Percentiles rank a stretch among this genome's conserved stretches.
Evolutionary conservation across 2,888 invertebrate species (phyloP).

Genomic region (Tenthredo livida): DNA sequence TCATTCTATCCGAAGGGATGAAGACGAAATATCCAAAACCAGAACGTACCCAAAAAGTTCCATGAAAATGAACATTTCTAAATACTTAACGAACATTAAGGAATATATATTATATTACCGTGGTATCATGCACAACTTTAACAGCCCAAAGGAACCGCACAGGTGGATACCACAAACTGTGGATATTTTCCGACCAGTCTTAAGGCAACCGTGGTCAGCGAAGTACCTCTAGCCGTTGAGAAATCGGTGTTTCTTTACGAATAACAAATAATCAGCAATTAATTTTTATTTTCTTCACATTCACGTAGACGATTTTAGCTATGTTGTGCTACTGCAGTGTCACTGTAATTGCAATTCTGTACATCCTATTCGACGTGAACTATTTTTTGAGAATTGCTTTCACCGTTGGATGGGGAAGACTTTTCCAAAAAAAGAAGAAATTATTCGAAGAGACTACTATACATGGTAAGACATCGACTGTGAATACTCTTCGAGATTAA

Average conservation of each 20-base stretch:
- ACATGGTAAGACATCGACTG: conserved; percentile 84
- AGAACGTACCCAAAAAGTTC: not conserved
- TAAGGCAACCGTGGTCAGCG: conserved; percentile 34
- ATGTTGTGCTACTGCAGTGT: conserved; percentile 68
- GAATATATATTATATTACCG: not conserved
- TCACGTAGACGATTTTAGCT: conserved; percentile 5
- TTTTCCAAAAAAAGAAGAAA: conserved; percentile 86
- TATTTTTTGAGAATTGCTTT: conserved; percentile 88
- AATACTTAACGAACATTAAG: not conserved
- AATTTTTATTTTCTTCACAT: not conserved
- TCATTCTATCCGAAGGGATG: not conserved
- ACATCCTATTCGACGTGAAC: conserved; percentile 89
- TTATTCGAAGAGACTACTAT: conserved; percentile 86
- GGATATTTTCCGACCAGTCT: conserved; percentile 10
- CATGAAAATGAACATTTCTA: not conserved
- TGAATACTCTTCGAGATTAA: not conserved
- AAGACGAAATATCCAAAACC: not conserved
- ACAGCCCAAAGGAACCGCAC: not conserved
- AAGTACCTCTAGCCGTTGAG: not conserved
- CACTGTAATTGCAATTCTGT: conserved; percentile 80
- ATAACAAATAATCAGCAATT: conserved; percentile 2
- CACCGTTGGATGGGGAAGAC: conserved; percentile 84
- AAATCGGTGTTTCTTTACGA: not conserved
- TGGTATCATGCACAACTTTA: not conserved
- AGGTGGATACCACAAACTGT: conserved; percentile 11